Percentiles rank a stretch among this genome's conserved stretches.
Conservation (phyloP, 2,888 invertebrate species). For the Parasteatoda lunata region DNA sequence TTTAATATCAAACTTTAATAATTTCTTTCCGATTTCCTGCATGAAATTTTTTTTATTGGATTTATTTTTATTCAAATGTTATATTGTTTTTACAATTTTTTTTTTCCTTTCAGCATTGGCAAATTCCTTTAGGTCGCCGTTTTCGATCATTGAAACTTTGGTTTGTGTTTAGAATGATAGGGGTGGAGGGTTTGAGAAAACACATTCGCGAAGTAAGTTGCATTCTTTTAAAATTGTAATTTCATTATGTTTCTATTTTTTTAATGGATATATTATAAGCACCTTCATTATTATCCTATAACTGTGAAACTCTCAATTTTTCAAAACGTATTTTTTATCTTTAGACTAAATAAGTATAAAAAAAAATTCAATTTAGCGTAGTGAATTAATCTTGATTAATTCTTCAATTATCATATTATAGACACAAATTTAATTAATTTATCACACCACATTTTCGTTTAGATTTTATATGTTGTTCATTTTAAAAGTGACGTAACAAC, state of each 20-base stretch:
- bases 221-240: neutral
- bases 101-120: slow-evolving; percentile 83
- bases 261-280: neutral
- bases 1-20: no score
- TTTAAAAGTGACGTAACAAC: neutral
- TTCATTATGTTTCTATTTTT: neutral
- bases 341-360: no score
- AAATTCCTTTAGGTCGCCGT: slow-evolving; percentile 88
- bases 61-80: no score
- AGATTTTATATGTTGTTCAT: neutral
- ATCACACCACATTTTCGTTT: neutral
- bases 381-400: no score
- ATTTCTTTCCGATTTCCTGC: no score
- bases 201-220: slow-evolving; percentile 82
- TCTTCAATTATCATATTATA: no score
- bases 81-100: neutral
- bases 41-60: no score
- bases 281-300: neutral
- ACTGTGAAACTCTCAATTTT: no score
- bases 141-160: slow-evolving; percentile 94
- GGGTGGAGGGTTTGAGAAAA: slow-evolving; percentile 84
- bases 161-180: slow-evolving; percentile 90
- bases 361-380: no score
- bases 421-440: no score
- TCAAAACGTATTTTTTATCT: no score